A percentile compares a stretch with the other conserved stretches of the same genome.
phyloP scores from a whole-genome alignment of 2,888 invertebrate genomes.

The Cheilosia grossa region DNA sequence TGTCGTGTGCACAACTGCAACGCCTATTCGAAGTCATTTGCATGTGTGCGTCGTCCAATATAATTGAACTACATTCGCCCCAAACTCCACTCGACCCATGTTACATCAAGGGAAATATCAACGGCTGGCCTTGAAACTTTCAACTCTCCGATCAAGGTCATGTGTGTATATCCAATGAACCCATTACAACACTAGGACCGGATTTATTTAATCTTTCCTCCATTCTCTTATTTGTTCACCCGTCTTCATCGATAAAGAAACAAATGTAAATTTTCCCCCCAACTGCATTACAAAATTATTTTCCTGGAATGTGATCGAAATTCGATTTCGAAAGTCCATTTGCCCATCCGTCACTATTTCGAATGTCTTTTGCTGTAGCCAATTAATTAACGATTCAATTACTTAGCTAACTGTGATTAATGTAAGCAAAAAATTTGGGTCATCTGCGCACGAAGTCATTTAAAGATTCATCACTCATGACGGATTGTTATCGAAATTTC shows the following conservation, averaged over 20 bases:
- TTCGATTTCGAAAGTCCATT: slow-evolving; percentile 1
- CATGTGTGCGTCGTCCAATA: too few species aligned
- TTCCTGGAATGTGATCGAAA: neutral
- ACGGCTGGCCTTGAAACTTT: slow-evolving; percentile 18
- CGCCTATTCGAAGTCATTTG: too few species aligned
- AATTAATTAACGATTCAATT: slow-evolving; percentile 8
- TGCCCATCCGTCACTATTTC: neutral
- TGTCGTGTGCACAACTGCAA: too few species aligned
- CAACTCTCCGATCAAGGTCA: slow-evolving; percentile 15
- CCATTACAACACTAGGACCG: neutral
- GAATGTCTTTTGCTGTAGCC: neutral
- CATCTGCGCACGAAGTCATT: neutral
- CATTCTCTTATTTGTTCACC: too few species aligned
- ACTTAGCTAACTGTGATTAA: slow-evolving; percentile 10
- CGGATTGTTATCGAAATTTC: slow-evolving; percentile 21
- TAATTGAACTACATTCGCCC: too few species aligned
- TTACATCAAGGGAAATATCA: slow-evolving; percentile 16
- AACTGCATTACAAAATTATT: neutral
- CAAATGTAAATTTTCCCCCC: neutral
- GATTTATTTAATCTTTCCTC: neutral
- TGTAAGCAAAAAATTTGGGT: neutral
- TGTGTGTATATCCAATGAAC: neutral
- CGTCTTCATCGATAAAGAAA: neutral
- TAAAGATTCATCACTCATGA: neutral
- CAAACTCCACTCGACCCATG: neutral